Evolutionary conservation across 1,140 invertebrate species (phyloP).

Genomic region (honey bee (Apis mellifera)): Amel_HAv3.1 CM009942.2:8651001-8651500

Average conservation of each 20-base stretch:
- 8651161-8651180: slow-evolving; percentile 74
- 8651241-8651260: slow-evolving; percentile 23
- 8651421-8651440: slow-evolving; percentile 76
- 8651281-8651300: slow-evolving; percentile 72
- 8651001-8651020: slow-evolving; percentile 73
- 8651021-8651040: slow-evolving; percentile 73
- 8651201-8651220: slow-evolving; percentile 22
- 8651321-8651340: slow-evolving; percentile 72
- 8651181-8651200: slow-evolving; percentile 72
- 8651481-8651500: slow-evolving; percentile 78
- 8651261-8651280: slow-evolving; percentile 54
- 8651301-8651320: slow-evolving; percentile 78
- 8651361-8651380: slow-evolving; percentile 78
- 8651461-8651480: slow-evolving; percentile 74
- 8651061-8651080: slow-evolving; percentile 79
- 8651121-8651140: slow-evolving; percentile 74
- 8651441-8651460: slow-evolving; percentile 78
- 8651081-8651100: slow-evolving; percentile 80
- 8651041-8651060: slow-evolving; percentile 75
- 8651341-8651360: slow-evolving; percentile 79
- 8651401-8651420: slow-evolving; percentile 77
- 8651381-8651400: slow-evolving; percentile 74
- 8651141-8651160: slow-evolving; percentile 72
- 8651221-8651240: slow-evolving; percentile 14
- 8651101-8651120: slow-evolving; percentile 80